phyloP scores from a whole-genome alignment of 2,888 invertebrate species.

The Morpho achilles region DNA sequence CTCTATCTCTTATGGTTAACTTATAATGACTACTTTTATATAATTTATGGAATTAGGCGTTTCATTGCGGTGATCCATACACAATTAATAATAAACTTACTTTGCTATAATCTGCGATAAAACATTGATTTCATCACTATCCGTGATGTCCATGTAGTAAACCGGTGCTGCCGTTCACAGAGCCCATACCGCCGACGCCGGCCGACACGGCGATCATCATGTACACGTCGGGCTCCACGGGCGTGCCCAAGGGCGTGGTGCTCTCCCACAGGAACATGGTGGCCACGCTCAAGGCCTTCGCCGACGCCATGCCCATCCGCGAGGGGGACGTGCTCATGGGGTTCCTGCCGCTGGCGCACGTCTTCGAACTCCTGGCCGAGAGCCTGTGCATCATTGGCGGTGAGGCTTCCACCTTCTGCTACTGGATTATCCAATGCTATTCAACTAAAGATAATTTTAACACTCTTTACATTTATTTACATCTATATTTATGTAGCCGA shows the following conservation, averaged over 20 bases:
- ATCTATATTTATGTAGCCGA: too few relatives aligned
- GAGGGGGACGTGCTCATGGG: conserved; percentile 93
- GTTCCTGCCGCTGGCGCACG: conserved; percentile 97
- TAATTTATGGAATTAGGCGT: too few relatives aligned
- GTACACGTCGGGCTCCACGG: conserved; percentile 99
- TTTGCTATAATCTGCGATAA: too few relatives aligned
- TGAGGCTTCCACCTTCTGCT: conserved; percentile 61
- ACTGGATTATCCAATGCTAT: background rate
- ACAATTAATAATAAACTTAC: too few relatives aligned
- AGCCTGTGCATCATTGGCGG: conserved; percentile 90
- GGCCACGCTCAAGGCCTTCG: conserved; percentile 88
- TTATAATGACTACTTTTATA: too few relatives aligned
- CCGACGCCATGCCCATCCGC: conserved; percentile 85
- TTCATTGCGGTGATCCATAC: too few relatives aligned
- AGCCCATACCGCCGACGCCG: conserved; percentile 80
- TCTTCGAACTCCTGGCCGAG: conserved; percentile 96
- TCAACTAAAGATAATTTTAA: too few relatives aligned
- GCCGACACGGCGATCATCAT: conserved; percentile 96
- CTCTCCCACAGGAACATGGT: conserved; percentile 91
- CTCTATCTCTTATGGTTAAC: too few relatives aligned
- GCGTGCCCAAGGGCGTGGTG: conserved; percentile 94
- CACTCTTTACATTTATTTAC: too few relatives aligned
- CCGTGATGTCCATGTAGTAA: too few relatives aligned
- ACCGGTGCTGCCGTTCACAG: conserved; percentile 45
- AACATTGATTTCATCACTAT: too few relatives aligned